Evolutionary conservation across 2,888 invertebrate species (phyloP), one percentile per base, ranked within the genome.

Genomic region (Linyphia triangularis): DNA sequence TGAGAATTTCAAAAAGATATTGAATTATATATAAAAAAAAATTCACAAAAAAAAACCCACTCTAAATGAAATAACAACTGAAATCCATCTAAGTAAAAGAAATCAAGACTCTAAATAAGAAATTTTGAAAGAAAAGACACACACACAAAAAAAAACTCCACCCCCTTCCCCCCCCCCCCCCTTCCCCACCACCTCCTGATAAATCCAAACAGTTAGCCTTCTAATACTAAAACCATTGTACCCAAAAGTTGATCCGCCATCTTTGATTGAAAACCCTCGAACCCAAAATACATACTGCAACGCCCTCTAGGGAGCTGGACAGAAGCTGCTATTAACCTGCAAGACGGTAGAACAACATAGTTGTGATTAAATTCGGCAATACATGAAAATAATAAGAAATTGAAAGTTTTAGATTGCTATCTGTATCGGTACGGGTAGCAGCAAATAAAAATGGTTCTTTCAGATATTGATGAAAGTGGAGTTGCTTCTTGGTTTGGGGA

Each of bases 171-270:
- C n/a, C 26, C n/a, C 59, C 43, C 30, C 65, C 65, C 57, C 22
- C 57, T 16, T 19, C 57, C 84, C 59, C n/a, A n/a, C n/a, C n/a
- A n/a, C n/a, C n/a, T n/a, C 67, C 19, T 33, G 77, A 77, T 75
- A 77, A 85, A 77, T 85, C 33, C 75, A 75, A 83, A 77, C 84
- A 85, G 75, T 85, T 85, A 85, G 75, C 84, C 77, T 85, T 85
- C 75, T 85, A 85, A 85, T 85, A 85, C 84, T 65, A 26, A 85
- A 73, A 67, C 16, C 57, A 67, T 77, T 57, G 65, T 77, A 57
- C 77, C 69, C 67, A 77, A 85, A 85, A 67, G 37, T 26, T 30
- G 24, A 59, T 65, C 77, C 67, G 77, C 84, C 84, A 85, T 85
- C 75, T 85, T 85, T 85, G 84, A 85, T 85, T 85, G 84, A 85